Evolutionary conservation across 2,797 vertebrate genomes (phyloP).

Genomic region (Lerista edwardsae): DNA sequence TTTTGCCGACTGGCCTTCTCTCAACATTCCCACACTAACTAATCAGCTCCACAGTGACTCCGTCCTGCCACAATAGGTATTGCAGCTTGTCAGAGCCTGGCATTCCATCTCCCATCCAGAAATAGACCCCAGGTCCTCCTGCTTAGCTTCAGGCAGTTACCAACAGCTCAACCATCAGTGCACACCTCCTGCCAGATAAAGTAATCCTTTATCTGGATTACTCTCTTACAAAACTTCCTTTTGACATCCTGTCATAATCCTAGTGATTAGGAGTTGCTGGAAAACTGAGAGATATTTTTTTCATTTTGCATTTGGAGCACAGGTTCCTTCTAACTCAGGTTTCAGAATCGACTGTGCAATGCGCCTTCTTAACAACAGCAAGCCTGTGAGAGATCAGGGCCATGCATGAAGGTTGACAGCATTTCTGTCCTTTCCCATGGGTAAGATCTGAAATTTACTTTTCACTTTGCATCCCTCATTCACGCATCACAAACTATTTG

Average conservation of each 20-base stretch:
- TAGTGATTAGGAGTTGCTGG: not conserved
- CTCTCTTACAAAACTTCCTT: not conserved
- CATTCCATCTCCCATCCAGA: too few relatives aligned
- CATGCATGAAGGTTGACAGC: constrained; percentile 50
- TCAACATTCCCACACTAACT: too few relatives aligned
- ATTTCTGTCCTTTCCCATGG: constrained; percentile 60
- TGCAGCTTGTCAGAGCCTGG: too few relatives aligned
- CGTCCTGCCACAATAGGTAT: too few relatives aligned
- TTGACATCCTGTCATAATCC: constrained; percentile 20
- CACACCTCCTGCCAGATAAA: too few relatives aligned
- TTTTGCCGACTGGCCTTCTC: too few relatives aligned
- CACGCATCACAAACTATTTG: constrained; percentile 48
- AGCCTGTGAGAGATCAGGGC: constrained; percentile 52
- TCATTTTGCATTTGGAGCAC: not conserved
- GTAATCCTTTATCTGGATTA: not conserved
- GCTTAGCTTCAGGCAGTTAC: too few relatives aligned
- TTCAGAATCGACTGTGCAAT: constrained; percentile 21
- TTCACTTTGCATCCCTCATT: constrained; percentile 52
- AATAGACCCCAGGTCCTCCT: too few relatives aligned
- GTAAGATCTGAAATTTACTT: constrained; percentile 69
- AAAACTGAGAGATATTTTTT: not conserved
- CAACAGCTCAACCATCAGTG: too few relatives aligned
- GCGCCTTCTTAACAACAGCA: constrained; percentile 61
- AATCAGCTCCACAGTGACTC: too few relatives aligned
- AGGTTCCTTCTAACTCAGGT: not conserved